phyloP scores from a whole-genome alignment of 2,797 vertebrate species.

The Squalus acanthias region DNA sequence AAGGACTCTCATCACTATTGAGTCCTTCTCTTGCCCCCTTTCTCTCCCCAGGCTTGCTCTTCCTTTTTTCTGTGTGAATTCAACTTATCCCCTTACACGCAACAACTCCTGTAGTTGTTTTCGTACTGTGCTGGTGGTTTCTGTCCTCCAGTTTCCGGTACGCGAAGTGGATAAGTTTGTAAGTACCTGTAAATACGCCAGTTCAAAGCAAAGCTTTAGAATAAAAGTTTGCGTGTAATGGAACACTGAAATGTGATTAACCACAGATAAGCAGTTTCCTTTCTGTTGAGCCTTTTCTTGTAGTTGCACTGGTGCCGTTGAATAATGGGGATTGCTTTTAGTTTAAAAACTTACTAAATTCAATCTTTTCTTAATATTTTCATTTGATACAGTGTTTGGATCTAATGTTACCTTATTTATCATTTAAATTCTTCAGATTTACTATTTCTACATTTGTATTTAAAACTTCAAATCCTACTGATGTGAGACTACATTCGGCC shows the following conservation, averaged over 20 bases:
- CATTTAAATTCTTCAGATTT: background rate
- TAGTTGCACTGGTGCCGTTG: background rate
- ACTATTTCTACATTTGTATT: background rate
- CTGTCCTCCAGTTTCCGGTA: constrained; percentile 21
- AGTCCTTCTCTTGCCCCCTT: background rate
- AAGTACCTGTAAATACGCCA: constrained; percentile 1
- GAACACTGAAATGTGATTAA: constrained; percentile 1
- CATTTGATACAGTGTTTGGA: background rate
- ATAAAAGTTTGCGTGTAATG: background rate
- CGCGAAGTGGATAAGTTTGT: background rate
- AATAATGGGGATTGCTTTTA: background rate
- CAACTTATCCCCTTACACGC: background rate
- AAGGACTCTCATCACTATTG: background rate
- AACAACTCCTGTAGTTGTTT: background rate
- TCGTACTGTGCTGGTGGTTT: background rate
- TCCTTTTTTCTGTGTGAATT: background rate
- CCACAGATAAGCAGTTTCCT: constrained; percentile 15
- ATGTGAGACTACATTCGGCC: background rate
- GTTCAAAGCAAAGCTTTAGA: constrained; percentile 1
- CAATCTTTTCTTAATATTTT: background rate
- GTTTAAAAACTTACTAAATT: background rate
- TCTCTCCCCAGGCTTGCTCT: background rate
- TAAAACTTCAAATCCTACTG: background rate
- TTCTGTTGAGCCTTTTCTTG: background rate
- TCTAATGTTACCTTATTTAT: background rate